Conservation (phyloP, 1,140 invertebrate genomes). For the Zophobas atratus region DNA sequence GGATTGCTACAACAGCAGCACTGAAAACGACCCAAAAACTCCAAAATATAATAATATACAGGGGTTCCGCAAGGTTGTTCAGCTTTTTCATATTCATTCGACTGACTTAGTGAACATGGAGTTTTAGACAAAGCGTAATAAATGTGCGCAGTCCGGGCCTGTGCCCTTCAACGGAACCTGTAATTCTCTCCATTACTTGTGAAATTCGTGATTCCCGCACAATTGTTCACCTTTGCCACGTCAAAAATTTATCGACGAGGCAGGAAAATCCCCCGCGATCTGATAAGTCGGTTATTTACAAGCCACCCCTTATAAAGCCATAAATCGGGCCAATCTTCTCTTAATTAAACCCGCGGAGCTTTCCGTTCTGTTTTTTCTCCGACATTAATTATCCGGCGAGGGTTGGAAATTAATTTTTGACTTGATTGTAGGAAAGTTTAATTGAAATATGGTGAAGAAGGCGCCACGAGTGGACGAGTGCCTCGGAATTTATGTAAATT, state of each 20-base stretch:
- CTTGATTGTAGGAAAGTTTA: conserved; percentile 28
- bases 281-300: neutral
- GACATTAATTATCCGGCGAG: neutral
- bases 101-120: too few relatives aligned
- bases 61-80: too few relatives aligned
- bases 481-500: conserved; percentile 47
- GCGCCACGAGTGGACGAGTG: conserved; percentile 40
- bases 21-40: neutral
- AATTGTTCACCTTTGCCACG: conserved; percentile 51
- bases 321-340: conserved; percentile 26
- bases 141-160: neutral
- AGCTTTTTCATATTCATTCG: too few relatives aligned
- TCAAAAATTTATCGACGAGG: neutral
- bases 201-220: conserved; percentile 43
- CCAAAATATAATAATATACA: neutral
- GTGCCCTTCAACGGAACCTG: neutral
- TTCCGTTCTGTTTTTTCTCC: neutral
- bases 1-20: neutral
- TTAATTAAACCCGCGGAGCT: neutral
- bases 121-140: too few relatives aligned
- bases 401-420: conserved; percentile 38
- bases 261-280: too few relatives aligned
- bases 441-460: conserved; percentile 49
- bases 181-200: conserved; percentile 32
- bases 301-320: conserved; percentile 31